A percentile compares a stretch with the other conserved stretches of the same genome.
These are phyloP conservation scores for Melolontha melolontha DNA, from an alignment of 2,888 invertebrate species.

Conservation along the genomic window DNA sequence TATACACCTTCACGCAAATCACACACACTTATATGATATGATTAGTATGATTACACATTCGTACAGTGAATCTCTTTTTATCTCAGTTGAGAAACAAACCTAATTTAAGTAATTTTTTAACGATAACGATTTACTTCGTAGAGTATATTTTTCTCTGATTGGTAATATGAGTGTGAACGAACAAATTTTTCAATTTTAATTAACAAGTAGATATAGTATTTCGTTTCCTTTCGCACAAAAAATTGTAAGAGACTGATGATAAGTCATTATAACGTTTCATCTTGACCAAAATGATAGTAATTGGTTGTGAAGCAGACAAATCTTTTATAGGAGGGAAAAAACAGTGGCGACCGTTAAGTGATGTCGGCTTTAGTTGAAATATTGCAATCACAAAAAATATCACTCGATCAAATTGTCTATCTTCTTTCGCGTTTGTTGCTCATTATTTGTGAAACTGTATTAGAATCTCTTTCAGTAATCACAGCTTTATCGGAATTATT, in stretches of 20 bases:
- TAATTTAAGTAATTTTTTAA: background rate
- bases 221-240: conserved; percentile 13
- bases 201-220: background rate
- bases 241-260: conserved; percentile 18
- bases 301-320: conserved; percentile 27
- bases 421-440: conserved; percentile 2
- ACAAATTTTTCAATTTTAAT: conserved; percentile 15
- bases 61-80: background rate
- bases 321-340: conserved; percentile 18
- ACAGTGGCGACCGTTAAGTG: conserved; percentile 6
- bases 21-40: background rate
- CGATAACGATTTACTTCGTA: conserved; percentile 6
- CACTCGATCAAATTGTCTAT: background rate
- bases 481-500: too few relatives aligned
- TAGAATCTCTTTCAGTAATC: too few relatives aligned
- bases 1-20: background rate
- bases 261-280: conserved; percentile 19
- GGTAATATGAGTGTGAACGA: conserved; percentile 13
- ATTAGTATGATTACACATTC: background rate
- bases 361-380: conserved; percentile 12
- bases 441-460: too few relatives aligned
- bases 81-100: background rate
- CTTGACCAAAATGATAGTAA: conserved; percentile 34
- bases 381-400: conserved; percentile 8
- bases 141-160: background rate